These are phyloP conservation scores for Pseudachorutes palmiensis DNA, from an alignment of 1,140 invertebrate genomes.

Conservation along the genomic window DNA sequence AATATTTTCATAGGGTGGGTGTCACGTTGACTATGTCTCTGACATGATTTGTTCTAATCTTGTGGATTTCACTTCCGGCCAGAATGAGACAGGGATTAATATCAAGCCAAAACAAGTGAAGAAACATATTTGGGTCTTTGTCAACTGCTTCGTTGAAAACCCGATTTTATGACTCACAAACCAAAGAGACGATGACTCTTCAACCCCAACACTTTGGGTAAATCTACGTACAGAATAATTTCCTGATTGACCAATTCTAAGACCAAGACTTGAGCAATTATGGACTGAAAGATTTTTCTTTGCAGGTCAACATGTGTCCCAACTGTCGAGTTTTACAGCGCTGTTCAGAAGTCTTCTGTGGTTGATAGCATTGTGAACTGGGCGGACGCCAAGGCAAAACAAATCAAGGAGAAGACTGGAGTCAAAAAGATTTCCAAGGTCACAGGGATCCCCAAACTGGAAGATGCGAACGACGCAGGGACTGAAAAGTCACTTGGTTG, in stretches of 20 bases:
- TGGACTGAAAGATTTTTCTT: no score
- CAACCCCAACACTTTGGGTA: constrained; percentile 88
- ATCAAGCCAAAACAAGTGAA: constrained; percentile 93
- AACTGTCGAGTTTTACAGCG: constrained; percentile 79
- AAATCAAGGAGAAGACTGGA: constrained; percentile 72
- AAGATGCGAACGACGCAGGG: constrained; percentile 98
- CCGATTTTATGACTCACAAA: constrained; percentile 99
- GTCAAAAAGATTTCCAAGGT: constrained; percentile 88
- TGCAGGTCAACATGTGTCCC: constrained; percentile 71
- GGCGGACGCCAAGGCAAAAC: constrained; percentile 96
- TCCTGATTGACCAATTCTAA: no score
- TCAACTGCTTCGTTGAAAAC: constrained; percentile 98
- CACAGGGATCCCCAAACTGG: constrained; percentile 91
- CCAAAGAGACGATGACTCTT: constrained; percentile 97
- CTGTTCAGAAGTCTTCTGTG: constrained; percentile 77
- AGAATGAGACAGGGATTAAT: constrained; percentile 68
- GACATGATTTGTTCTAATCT: constrained; percentile 81
- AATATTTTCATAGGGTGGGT: constrained; percentile 85
- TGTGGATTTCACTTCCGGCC: constrained; percentile 89
- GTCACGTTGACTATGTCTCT: constrained; percentile 91
- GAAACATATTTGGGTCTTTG: constrained; percentile 95
- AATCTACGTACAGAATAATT: constrained; percentile 3
- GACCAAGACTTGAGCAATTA: no score
- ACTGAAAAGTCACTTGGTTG: constrained; percentile 79
- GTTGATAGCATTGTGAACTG: constrained; percentile 84